These are phyloP conservation scores for Bugula neritina DNA, from an alignment of 2,888 invertebrate genomes.

Conservation along the genomic window DNA sequence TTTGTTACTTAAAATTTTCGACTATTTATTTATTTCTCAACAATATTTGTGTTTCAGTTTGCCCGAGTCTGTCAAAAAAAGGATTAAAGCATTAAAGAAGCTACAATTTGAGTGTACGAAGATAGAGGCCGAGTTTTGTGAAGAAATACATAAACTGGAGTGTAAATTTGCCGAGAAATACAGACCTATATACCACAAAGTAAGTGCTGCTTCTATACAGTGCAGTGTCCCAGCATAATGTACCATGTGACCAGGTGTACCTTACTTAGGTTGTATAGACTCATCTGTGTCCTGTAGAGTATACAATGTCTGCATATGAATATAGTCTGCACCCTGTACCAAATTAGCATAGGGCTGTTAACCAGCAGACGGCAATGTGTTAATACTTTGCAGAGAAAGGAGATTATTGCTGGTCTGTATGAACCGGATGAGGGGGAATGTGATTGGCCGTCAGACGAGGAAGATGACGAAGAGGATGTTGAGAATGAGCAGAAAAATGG, in stretches of 20 bases:
- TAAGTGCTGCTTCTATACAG: constrained; percentile 53
- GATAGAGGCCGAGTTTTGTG: constrained; percentile 86
- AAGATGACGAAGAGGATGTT: constrained; percentile 58
- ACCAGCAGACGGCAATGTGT: no score
- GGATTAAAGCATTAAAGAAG: constrained; percentile 77
- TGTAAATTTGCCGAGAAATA: constrained; percentile 79
- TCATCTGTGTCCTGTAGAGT: no score
- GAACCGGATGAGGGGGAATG: constrained; percentile 87
- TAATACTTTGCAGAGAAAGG: constrained; percentile 54
- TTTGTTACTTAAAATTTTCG: no score
- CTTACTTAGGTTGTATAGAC: no score
- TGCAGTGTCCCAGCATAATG: no score
- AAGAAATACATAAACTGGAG: constrained; percentile 86
- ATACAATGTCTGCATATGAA: no score
- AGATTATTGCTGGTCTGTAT: constrained; percentile 61
- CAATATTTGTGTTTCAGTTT: no score
- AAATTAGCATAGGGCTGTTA: no score
- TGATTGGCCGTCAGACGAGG: constrained; percentile 78
- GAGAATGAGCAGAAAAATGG: constrained; percentile 53
- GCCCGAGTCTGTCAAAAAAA: constrained; percentile 70
- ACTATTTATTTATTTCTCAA: no score
- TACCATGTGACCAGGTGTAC: no score
- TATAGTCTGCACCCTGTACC: no score
- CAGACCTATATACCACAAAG: constrained; percentile 73
- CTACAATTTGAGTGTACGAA: constrained; percentile 77